These are phyloP conservation scores for Aleiodes sp. DNA, from an alignment of 1,140 invertebrate species.

Conservation along the genomic window DNA sequence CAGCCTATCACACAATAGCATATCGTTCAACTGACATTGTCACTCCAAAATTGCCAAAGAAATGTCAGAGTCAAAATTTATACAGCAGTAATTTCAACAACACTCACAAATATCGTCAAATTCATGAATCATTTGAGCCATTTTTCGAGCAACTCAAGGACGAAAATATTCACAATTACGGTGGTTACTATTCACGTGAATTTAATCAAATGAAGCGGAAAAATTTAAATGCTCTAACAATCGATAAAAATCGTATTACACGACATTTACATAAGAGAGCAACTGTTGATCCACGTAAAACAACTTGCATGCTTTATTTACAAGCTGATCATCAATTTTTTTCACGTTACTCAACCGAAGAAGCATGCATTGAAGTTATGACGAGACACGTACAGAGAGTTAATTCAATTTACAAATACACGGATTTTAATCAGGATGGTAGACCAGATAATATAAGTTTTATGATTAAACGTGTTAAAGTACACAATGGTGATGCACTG, in stretches of 20 bases:
- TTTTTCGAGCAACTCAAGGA: conserved; percentile 61
- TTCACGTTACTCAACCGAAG: conserved; percentile 89
- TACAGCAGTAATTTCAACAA: conserved; percentile 40
- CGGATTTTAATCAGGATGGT: conserved; percentile 94
- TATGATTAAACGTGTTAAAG: conserved; percentile 96
- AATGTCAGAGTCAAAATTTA: conserved; percentile 69
- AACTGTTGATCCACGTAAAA: conserved; percentile 80
- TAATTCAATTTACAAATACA: conserved; percentile 90
- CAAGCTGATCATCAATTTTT: conserved; percentile 96
- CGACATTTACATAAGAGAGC: conserved; percentile 77
- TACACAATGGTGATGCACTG: conserved; percentile 85
- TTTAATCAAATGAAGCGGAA: conserved; percentile 17
- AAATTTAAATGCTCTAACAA: conserved; percentile 43
- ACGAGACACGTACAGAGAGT: conserved; percentile 93
- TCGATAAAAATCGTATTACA: conserved; percentile 54
- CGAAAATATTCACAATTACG: conserved; percentile 50
- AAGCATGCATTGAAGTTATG: conserved; percentile 95
- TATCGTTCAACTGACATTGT: conserved; percentile 84
- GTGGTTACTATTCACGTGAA: conserved; percentile 59
- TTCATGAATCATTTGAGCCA: conserved; percentile 43
- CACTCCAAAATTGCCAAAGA: conserved; percentile 66
- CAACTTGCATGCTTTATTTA: conserved; percentile 90
- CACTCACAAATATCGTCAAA: neutral
- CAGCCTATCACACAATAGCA: conserved; percentile 80
- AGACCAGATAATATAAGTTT: conserved; percentile 93